These are phyloP conservation scores for Galbula dea DNA, from an alignment of 2,113 vertebrate species.

Conservation along the genomic window DNA sequence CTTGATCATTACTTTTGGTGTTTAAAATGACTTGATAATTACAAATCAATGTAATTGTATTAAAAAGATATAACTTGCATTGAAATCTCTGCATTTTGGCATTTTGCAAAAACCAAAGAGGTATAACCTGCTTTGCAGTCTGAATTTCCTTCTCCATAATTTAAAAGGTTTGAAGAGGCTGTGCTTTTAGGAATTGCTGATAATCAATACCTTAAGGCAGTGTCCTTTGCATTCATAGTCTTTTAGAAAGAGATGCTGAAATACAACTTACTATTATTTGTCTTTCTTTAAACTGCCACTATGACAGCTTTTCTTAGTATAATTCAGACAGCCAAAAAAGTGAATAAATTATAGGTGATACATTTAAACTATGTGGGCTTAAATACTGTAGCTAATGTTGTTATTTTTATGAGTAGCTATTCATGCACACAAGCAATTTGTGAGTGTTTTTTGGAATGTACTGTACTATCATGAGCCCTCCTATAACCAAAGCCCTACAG, in stretches of 20 bases:
- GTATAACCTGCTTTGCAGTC: not conserved
- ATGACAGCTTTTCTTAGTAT: not conserved
- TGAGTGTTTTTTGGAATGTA: constrained; percentile 51
- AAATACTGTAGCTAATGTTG: not conserved
- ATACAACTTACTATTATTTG: not conserved
- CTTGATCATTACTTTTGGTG: not conserved
- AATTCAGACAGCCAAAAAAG: not conserved
- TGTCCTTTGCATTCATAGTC: not conserved
- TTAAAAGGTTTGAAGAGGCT: not conserved
- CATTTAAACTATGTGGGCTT: not conserved
- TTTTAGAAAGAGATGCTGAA: not conserved
- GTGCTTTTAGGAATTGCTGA: not conserved
- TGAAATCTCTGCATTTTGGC: not conserved
- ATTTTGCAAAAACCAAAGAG: not conserved
- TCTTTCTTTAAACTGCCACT: not conserved
- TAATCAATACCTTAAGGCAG: not conserved
- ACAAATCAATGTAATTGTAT: not conserved
- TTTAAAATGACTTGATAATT: not conserved
- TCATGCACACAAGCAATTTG: not conserved
- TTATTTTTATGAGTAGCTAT: constrained; percentile 21
- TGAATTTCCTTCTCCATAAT: not conserved
- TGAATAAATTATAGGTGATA: not conserved
- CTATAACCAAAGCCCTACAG: constrained; percentile 44
- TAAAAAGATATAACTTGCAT: not conserved
- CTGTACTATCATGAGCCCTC: constrained; percentile 19